These are phyloP conservation scores for Plagodis dolabraria DNA, from an alignment of 2,888 invertebrate species.

Conservation along the genomic window DNA sequence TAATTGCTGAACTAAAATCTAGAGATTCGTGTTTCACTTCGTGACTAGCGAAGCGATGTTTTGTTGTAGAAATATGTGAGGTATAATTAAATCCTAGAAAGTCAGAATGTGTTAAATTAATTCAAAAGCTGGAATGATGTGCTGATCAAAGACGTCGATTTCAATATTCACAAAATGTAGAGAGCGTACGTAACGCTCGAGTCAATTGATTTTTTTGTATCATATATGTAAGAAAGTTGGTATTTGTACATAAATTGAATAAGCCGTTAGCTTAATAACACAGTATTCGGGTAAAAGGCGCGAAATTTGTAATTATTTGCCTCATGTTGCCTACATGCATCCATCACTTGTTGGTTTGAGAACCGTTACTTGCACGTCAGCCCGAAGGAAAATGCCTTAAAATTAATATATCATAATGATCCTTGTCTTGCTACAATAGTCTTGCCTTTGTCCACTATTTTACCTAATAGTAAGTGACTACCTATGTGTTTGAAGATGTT, in stretches of 20 bases:
- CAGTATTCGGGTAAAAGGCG: conserved; percentile 66
- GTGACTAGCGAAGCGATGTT: conserved; percentile 21
- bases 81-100: conserved; percentile 9
- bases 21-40: conserved; percentile 7
- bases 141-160: not conserved
- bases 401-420: conserved; percentile 45
- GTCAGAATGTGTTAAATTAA: not conserved
- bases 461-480: too few species aligned
- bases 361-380: conserved; percentile 49
- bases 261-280: conserved; percentile 73
- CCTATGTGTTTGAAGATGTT: too few species aligned
- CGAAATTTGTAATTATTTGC: conserved; percentile 74
- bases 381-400: conserved; percentile 41
- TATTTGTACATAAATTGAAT: conserved; percentile 59
- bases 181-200: conserved; percentile 18
- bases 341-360: conserved; percentile 46
- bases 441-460: too few species aligned
- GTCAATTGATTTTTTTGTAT: conserved; percentile 46
- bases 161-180: conserved; percentile 13
- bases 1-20: conserved; percentile 25
- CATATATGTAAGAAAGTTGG: conserved; percentile 49
- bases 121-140: not conserved
- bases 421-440: too few species aligned
- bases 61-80: conserved; percentile 19
- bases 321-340: conserved; percentile 48